Evolutionary conservation across 2,113 vertebrate species (phyloP).

Genomic region (Solea senegalensis): DNA sequence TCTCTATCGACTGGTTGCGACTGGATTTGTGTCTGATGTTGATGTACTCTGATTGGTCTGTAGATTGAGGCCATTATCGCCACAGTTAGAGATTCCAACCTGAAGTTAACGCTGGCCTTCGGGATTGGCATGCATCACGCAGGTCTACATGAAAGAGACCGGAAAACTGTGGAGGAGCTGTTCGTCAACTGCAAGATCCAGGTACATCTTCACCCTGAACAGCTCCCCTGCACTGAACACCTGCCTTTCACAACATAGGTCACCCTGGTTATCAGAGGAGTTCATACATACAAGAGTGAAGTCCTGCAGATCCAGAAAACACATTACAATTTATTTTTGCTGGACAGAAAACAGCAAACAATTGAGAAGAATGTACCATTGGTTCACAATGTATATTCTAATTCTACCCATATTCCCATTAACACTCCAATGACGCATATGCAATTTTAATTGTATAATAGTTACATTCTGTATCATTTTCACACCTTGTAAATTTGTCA

Average conservation of each 20-base stretch:
- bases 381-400: neutral
- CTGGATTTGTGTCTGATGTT: neutral
- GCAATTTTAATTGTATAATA: no score
- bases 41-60: slow-evolving; percentile 7
- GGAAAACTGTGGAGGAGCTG: slow-evolving; percentile 95
- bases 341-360: no score
- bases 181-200: slow-evolving; percentile 99
- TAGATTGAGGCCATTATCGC: slow-evolving; percentile 93
- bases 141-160: slow-evolving; percentile 93
- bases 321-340: no score
- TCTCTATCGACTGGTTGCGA: neutral
- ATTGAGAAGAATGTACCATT: no score
- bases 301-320: no score
- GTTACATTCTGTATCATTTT: no score
- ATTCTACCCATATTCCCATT: neutral
- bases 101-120: slow-evolving; percentile 96
- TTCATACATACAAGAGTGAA: no score
- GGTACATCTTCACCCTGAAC: slow-evolving; percentile 68
- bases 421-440: neutral
- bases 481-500: neutral
- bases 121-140: slow-evolving; percentile 98
- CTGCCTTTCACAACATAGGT: neutral
- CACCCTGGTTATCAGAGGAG: no score
- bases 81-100: slow-evolving; percentile 92
- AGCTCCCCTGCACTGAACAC: neutral